Conservation (phyloP, 1,140 invertebrate genomes). For the Scaptomyza hsui region DNA sequence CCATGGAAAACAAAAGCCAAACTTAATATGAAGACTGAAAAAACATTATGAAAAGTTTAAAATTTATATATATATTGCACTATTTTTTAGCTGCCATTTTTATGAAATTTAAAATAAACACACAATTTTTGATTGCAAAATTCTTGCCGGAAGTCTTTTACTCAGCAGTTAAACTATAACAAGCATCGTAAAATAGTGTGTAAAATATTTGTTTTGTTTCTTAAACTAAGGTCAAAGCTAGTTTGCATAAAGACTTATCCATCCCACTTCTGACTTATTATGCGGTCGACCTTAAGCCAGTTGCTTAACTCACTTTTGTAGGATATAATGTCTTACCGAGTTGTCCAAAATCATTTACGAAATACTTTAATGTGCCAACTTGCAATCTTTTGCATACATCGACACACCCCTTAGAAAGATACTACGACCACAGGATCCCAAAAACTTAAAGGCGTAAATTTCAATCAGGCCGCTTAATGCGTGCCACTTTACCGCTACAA, state of each 20-base stretch:
- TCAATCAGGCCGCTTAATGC: slow-evolving; percentile 64
- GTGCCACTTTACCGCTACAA: slow-evolving; percentile 31
- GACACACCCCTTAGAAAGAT: slow-evolving; percentile 7
- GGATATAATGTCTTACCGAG: no score
- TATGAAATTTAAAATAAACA: no score
- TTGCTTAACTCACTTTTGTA: neutral
- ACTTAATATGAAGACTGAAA: neutral
- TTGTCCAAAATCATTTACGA: neutral
- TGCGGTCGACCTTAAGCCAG: neutral
- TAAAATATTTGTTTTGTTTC: no score
- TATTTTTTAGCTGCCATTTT: neutral
- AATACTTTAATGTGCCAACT: slow-evolving; percentile 10
- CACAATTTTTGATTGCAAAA: no score
- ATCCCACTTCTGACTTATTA: neutral
- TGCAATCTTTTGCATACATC: slow-evolving; percentile 7
- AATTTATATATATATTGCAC: neutral
- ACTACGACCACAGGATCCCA: slow-evolving; percentile 25
- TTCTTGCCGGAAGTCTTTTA: no score
- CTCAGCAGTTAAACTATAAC: no score
- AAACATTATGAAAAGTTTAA: neutral
- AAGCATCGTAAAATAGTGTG: no score
- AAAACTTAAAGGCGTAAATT: slow-evolving; percentile 68
- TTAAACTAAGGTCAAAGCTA: neutral
- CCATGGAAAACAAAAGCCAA: slow-evolving; percentile 3
- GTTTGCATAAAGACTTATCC: neutral